Percentiles rank a stretch among this genome's conserved stretches.
phyloP scores from a whole-genome alignment of 2,888 invertebrate genomes.

The Polia nebulosa region DNA sequence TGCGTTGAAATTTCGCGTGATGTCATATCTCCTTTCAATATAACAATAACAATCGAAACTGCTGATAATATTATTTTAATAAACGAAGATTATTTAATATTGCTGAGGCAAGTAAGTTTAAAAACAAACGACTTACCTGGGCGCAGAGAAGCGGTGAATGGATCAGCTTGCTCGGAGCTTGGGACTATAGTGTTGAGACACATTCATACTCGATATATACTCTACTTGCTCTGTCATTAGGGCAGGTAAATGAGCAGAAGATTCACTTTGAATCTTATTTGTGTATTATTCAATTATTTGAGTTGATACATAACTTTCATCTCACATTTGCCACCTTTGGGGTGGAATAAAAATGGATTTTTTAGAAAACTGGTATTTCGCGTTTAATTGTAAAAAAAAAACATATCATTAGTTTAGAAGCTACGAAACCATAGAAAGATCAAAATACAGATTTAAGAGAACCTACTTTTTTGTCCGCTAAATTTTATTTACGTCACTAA shows the following conservation, averaged over 20 bases:
- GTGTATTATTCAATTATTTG: background rate
- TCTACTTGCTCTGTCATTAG: constrained; percentile 5
- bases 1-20: no score
- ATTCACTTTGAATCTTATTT: constrained; percentile 12
- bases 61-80: background rate
- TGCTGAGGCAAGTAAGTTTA: constrained; percentile 15
- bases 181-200: constrained; percentile 44
- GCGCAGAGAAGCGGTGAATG: constrained; percentile 50
- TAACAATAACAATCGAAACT: background rate
- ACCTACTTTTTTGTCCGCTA: no score
- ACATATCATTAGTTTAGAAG: no score
- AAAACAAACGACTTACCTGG: constrained; percentile 58
- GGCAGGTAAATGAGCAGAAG: constrained; percentile 25
- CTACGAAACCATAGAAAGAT: no score
- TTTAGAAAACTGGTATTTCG: no score
- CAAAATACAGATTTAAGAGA: no score
- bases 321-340: no score
- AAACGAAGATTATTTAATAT: constrained; percentile 12
- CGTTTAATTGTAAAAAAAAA: no score
- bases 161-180: constrained; percentile 35
- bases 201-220: constrained; percentile 52
- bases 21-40: no score
- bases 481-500: no score
- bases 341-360: no score
- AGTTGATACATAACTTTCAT: no score